Percentiles rank a stretch among this genome's conserved stretches.
phyloP scores from a whole-genome alignment of 2,113 vertebrate genomes.

The Ochotona curzoniae region DNA sequence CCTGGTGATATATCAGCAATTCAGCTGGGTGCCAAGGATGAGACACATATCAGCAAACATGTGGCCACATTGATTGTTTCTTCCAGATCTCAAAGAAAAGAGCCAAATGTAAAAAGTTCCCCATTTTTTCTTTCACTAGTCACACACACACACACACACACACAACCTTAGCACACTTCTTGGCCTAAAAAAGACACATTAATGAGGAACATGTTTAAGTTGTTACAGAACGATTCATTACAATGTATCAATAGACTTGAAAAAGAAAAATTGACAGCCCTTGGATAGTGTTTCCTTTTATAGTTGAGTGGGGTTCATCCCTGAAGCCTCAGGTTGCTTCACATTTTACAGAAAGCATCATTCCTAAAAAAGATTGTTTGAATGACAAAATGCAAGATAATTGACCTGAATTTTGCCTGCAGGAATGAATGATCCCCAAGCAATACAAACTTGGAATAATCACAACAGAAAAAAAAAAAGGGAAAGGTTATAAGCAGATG shows the following conservation, averaged over 20 bases:
- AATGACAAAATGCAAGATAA: constrained; percentile 67
- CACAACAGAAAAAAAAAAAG: not conserved
- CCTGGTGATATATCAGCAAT: not conserved
- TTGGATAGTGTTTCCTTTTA: constrained; percentile 70
- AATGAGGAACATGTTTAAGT: constrained; percentile 62
- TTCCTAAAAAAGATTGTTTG: constrained; percentile 69
- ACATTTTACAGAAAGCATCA: constrained; percentile 57
- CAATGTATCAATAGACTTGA: constrained; percentile 36
- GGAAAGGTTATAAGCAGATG: not conserved
- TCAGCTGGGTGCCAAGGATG: not conserved
- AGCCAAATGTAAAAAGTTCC: not conserved
- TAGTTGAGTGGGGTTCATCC: constrained; percentile 71
- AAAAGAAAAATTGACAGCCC: constrained; percentile 72
- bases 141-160: not conserved
- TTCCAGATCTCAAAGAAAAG: not conserved
- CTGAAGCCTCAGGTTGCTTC: constrained; percentile 57
- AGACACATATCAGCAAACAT: not conserved
- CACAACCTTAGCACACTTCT: not conserved
- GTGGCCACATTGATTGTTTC: not conserved
- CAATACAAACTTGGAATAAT: constrained; percentile 18
- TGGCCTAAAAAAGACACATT: not conserved
- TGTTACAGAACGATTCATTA: constrained; percentile 55
- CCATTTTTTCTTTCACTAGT: not conserved
- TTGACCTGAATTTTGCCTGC: constrained; percentile 60
- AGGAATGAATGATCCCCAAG: constrained; percentile 50